Percentiles rank a stretch among this genome's conserved stretches.
These are phyloP conservation scores for Trichonephila clavipes DNA, from an alignment of 1,140 invertebrate genomes.

Conservation along the genomic window DNA sequence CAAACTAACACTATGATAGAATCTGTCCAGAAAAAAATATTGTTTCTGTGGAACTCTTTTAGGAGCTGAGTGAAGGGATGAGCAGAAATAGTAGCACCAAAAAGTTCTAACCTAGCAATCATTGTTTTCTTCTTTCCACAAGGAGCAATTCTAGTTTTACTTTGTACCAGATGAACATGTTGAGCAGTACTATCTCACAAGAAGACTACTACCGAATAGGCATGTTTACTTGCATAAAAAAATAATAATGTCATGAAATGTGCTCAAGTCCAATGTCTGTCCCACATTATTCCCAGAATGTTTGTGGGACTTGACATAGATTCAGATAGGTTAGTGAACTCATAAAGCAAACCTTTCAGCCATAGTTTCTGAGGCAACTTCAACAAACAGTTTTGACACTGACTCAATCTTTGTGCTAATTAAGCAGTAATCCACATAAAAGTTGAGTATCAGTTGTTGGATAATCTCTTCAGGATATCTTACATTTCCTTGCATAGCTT, in stretches of 20 bases:
- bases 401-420: not conserved
- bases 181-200: constrained; percentile 3
- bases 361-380: constrained; percentile 48
- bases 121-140: constrained; percentile 4
- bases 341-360: constrained; percentile 40
- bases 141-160: constrained; percentile 55
- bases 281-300: constrained; percentile 17
- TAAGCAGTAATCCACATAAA: constrained; percentile 49
- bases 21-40: constrained; percentile 27
- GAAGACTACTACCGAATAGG: not conserved
- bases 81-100: constrained; percentile 50
- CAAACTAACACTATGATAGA: constrained; percentile 36
- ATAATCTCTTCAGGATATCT: constrained; percentile 39
- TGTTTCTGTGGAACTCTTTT: constrained; percentile 8
- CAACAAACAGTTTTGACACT: not conserved
- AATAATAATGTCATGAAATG: constrained; percentile 27
- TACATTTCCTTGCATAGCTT: not conserved
- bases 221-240: constrained; percentile 35
- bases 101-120: constrained; percentile 36
- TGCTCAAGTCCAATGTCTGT: not conserved
- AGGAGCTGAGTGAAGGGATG: not conserved
- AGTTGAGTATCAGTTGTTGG: not conserved
- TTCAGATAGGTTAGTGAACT: constrained; percentile 10
- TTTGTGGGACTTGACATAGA: not conserved
- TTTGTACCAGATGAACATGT: constrained; percentile 63